Conservation (phyloP, 2,113 vertebrate species). For the Gallinago jamesoni region DNA sequence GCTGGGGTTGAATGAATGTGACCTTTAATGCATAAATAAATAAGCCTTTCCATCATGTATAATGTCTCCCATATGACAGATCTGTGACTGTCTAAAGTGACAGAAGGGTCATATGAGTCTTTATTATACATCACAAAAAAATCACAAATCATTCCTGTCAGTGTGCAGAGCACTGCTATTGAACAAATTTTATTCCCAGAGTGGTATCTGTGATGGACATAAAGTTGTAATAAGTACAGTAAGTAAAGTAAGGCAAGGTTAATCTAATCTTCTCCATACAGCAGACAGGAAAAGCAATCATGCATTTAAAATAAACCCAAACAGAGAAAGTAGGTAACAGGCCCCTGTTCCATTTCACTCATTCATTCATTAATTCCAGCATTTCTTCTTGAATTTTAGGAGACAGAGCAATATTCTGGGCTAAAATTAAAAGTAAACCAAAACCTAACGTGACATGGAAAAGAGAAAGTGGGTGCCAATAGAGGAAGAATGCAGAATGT, state of each 20-base stretch:
- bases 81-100: not conserved
- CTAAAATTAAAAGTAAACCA: constrained; percentile 63
- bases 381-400: not conserved
- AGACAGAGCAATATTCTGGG: constrained; percentile 63
- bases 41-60: not conserved
- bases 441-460: constrained; percentile 58
- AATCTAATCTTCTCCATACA: not conserved
- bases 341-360: not conserved
- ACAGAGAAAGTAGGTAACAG: not conserved
- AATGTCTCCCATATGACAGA: not conserved
- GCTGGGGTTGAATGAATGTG: not conserved
- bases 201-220: not conserved
- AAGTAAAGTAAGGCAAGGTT: constrained; percentile 1
- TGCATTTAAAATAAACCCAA: not conserved
- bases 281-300: not conserved
- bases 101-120: not conserved
- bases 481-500: constrained; percentile 56
- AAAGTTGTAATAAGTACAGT: not conserved
- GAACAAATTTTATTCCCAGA: not conserved
- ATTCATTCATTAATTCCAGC: not conserved
- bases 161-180: not conserved
- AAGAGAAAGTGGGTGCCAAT: constrained; percentile 45
- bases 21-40: constrained; percentile 32
- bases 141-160: not conserved
- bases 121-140: not conserved